Evolutionary conservation across 2,888 invertebrate genomes (phyloP), one percentile per base, ranked within the genome.

Genomic region (Parnassius glacialis): DNA sequence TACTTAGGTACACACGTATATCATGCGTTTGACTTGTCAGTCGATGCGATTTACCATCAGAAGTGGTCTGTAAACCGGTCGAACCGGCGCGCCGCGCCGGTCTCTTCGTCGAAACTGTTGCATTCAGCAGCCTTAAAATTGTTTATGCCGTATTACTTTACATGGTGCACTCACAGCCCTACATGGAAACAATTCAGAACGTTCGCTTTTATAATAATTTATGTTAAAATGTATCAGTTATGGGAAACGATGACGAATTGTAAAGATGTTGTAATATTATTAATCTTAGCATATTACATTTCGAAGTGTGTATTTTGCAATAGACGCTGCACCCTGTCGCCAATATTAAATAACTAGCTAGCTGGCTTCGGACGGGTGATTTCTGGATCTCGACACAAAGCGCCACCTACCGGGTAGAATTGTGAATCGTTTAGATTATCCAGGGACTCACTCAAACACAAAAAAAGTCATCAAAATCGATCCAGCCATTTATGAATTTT

Each of bases 41-140:
- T 75, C 83, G 84, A 81, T 84, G 85, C 88, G 85, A 90, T 90
- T 87, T 86, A 86, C 82, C 85, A 85, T 84, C 87, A 84, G 85
- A 79, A 84, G 85, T 83, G 79, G 86, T 78, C 74, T 78, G 71
- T 67, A 84, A 89, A 90, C 90, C 90, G 90, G 90, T 90, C 80
- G 68, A 71, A 87, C 90, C 80, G 85, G 89, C 78, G 75, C 74
- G 73, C 73, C 74, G 75, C 74, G 73, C 73, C 74, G 75, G 75
- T 73, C 74, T 77, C 78, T 78, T 74, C 81, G 78, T 76, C 80
- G 79, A 83, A 83, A 80, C 79, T 76, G 78, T 71, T 75, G 76
- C 78, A 83, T 76, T 78, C 76, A 79, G 81, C 80, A 74, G 78
- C 54, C 78, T 81, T 84, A 83, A 85, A 85, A 85, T 79, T 84